Base-by-base conservation (phyloP, 2,797 vertebrate genomes). In the Merluccius polli region DNA sequence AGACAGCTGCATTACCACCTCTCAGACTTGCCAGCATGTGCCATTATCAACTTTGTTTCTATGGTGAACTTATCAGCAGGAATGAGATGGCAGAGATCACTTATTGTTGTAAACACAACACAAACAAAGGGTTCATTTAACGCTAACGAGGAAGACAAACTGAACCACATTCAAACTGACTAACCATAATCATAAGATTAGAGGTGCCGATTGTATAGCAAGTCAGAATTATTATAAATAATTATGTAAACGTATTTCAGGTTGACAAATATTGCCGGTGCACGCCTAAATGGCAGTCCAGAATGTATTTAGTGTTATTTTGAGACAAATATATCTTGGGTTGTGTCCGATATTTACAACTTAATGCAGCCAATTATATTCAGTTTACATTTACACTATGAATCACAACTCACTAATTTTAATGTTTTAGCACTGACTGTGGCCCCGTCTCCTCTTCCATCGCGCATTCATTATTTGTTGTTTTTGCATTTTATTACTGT, bases 21-120 rank as follows among this genome's bases (percentile, higher is more conserved):
- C 29, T 73, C 68, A 29, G 65, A 70, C 67, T 9, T 33, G 70
- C 70, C 15, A 68, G 35, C 30, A 24, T 29, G 30, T 36, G 21
- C 15, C 36, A 68, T 72, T 68, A 69, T n/a, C 36, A 27, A 12
- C 4, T 68, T 16, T 15, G 63, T 75, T 35, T 75, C 70, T 68
- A 73, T 73, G 63, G 41, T 33, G 63, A 73, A n/a, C 73, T 69
- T 36, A 70, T 70, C 35, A 15, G 35, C 36, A 24, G 32, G 35
- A 32, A 30, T 32, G 48, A 67, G 59, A 27, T 4, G 59, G 24
- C 21, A 1, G 13, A 29, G 52, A 74, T 38, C 33, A 68, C 3
- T 21, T 33, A 38, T 29, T 29, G 65, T 52, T 21, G 16, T 73
- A 16, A 52, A n/a, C 41, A 65, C 59, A 65, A 65, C n/a, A 65